Base-by-base conservation (phyloP, 2,888 invertebrate genomes). In the Coelogynopora nodosa region DNA sequence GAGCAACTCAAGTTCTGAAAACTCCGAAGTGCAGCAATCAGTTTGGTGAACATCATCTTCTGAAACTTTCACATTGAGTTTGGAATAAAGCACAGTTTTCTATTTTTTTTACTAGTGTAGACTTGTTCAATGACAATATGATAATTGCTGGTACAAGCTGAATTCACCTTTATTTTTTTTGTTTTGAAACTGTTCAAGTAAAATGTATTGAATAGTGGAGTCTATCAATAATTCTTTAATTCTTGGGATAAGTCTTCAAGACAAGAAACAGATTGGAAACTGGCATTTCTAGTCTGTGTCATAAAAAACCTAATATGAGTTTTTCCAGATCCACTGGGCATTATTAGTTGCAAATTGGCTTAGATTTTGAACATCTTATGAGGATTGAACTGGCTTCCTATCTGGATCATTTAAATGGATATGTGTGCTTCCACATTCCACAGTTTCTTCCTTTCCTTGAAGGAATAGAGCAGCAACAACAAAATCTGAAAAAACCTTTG, bases 181-280 rank as follows among this genome's bases (percentile, higher is more conserved):
- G 18, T 49, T 74, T 23, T 23, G 74, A 74, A 74, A 74, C 23
- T 74, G 27, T 26, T 26, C 27, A 5, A 74, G 23, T 74, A 74
- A 74, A 26, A 74, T 26, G 27, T 74, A 74, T 5, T 26, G 27
- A 26, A 74, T 5, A 13, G 10, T 26, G 2, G 74, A 74, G 27
- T 74, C 74, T 26, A n/a, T 74, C 74, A 74, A 26, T 23, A 74
- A 74, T 13, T 74, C 2, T 74, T 23, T 23, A 74, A 74, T 13
- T 74, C 2, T 74, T 23, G 74, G 23, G 74, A 74, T 74, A 74
- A 26, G 23, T 74, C 74, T 23, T 10, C 74, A 74, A 23, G 23
- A 74, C 74, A 74, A 26, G 74, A 74, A 74, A 74, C 18, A 74
- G 74, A 74, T 74, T 74, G 74, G 23, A 74, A 74, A 2, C 18